Conservation (phyloP, 1,140 invertebrate genomes). For the Coptotermes formosanus region DNA sequence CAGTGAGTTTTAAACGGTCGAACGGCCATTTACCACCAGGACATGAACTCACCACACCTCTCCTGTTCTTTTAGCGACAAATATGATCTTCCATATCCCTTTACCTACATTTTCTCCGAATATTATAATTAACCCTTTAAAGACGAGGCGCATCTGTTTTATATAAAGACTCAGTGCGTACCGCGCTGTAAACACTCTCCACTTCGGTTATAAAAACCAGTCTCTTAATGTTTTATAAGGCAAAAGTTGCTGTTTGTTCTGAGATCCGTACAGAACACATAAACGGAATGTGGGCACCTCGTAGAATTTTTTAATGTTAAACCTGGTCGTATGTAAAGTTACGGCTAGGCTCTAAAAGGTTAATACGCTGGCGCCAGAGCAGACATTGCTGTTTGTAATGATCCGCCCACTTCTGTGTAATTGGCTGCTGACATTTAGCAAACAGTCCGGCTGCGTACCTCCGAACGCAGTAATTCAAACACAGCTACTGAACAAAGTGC, state of each 20-base stretch:
- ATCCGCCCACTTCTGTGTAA: background rate
- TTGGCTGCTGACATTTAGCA: background rate
- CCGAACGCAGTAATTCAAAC: background rate
- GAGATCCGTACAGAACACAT: no score
- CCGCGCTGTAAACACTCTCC: no score
- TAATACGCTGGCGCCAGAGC: background rate
- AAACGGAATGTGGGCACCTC: no score
- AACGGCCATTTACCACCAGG: background rate
- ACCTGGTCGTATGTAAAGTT: no score
- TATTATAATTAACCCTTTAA: no score
- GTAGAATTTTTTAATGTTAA: no score
- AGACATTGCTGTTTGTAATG: background rate
- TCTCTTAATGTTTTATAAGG: no score
- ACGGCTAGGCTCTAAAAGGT: no score
- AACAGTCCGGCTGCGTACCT: background rate
- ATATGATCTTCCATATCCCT: background rate
- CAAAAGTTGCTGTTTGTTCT: no score
- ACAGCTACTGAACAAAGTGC: background rate
- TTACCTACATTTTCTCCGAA: slow-evolving; percentile 2
- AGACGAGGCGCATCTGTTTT: no score
- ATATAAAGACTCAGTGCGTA: no score
- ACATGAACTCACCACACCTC: background rate
- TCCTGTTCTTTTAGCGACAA: background rate
- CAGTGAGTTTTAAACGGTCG: background rate
- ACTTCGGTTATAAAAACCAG: no score